Evolutionary conservation across 2,888 invertebrate species (phyloP), one percentile per base, ranked within the genome.

Genomic region (Drosophila leonis): DNA sequence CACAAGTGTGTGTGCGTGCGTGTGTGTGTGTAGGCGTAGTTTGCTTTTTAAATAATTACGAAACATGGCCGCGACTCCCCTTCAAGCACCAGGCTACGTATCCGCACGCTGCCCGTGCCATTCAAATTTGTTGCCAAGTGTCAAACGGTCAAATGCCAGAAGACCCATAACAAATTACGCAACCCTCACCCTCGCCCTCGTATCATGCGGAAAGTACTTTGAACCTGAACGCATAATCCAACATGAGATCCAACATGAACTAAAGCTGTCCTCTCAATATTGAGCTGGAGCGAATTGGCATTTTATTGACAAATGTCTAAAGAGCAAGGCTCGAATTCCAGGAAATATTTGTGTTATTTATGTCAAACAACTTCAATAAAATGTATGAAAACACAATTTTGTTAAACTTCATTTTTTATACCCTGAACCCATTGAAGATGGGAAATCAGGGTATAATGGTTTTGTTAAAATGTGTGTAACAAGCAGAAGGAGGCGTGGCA

Each of bases 11-110:
- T 72, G 70, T 18, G 15, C 72, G 52, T 41, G 52, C 27, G 41
- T 69, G 65, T 84, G 54, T 39, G 54, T 9, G 41, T 48, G 54
- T 37, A 61, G 39, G 27, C 64, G 64, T 83, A 82, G 86, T 86
- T 80, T 70, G 68, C 77, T 72, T 72, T 82, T 86, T 65, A 76
- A 80, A 83, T 82, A 78, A 81, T 76, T 78, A 78, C 73, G 61
- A 78, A 73, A 69, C 60, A 77, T 49, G 55, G 44, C 64, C 42
- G 35, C 52, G 61, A 56, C 41, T 51, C 37, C 33, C 29, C 24
- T 37, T 49, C 67, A 60, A 56, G 65, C 61, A 42, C 1, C 46
- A 39, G 42, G 33, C 44, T 51, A 12, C 49, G 10, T 18, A 31
- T n/a, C 18, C 49, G 7, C 3, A n/a, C 31, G 2, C 48, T 18